Conservation (phyloP, 2,888 invertebrate genomes). For the Alentia gelatinosa region DNA sequence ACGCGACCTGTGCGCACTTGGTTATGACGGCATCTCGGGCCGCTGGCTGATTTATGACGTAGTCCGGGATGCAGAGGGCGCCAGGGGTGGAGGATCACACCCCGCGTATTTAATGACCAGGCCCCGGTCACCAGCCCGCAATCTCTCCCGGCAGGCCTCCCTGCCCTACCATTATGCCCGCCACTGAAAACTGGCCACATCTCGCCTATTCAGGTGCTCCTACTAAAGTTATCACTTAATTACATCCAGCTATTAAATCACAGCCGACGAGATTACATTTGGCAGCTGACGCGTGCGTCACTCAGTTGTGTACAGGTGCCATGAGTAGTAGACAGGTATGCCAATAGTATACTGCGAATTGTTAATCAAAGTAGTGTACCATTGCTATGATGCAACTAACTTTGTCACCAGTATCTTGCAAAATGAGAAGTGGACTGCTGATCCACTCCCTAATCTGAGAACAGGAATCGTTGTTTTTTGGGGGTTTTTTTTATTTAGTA, state of each 20-base stretch:
- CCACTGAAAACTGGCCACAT: not conserved
- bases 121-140: not conserved
- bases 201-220: not conserved
- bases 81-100: not conserved
- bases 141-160: not conserved
- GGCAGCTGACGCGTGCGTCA: no score
- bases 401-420: no score
- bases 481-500: no score
- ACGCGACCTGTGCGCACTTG: conserved; percentile 10
- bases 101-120: not conserved
- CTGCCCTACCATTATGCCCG: not conserved
- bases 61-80: not conserved
- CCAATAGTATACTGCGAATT: no score
- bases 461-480: no score
- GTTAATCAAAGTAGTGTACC: no score
- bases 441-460: no score
- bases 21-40: conserved; percentile 10
- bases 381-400: no score
- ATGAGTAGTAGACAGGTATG: no score
- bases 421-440: no score
- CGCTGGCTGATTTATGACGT: not conserved
- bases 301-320: no score
- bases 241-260: not conserved
- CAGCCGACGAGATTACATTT: not conserved
- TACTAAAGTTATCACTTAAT: not conserved